Conservation (phyloP, 2,888 invertebrate genomes). For the Cistogaster globosa region DNA sequence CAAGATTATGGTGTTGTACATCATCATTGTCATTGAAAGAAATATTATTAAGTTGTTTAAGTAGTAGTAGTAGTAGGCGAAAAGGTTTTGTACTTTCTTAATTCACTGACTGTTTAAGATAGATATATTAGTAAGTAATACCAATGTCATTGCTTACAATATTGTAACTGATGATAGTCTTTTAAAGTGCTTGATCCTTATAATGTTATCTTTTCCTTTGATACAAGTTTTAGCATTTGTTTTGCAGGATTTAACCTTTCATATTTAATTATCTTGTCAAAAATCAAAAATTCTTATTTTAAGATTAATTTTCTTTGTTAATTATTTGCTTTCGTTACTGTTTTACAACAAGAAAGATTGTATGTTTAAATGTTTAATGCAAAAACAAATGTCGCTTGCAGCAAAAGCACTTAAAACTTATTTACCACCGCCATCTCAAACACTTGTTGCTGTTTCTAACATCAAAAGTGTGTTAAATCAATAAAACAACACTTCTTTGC, state of each 20-base stretch:
- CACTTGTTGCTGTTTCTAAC: neutral
- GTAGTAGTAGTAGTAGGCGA: neutral
- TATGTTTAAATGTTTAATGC: too few relatives aligned
- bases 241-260: too few relatives aligned
- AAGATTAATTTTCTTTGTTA: neutral
- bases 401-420: neutral
- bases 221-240: constrained; percentile 45
- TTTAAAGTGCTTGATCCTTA: neutral
- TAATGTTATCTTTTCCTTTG: neutral
- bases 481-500: neutral
- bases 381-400: neutral
- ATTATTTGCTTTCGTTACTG: neutral
- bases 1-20: constrained; percentile 4
- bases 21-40: constrained; percentile 53
- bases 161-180: constrained; percentile 46
- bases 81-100: constrained; percentile 23
- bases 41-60: constrained; percentile 59
- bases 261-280: constrained; percentile 7
- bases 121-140: constrained; percentile 52
- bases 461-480: neutral
- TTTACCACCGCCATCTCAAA: neutral
- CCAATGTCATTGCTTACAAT: constrained; percentile 65
- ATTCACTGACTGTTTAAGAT: neutral
- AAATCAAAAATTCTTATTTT: neutral
- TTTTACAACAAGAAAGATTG: neutral